Evolutionary conservation across 2,888 invertebrate genomes (phyloP), one percentile per base, ranked within the genome.

Genomic region (Brenthis daphne): DNA sequence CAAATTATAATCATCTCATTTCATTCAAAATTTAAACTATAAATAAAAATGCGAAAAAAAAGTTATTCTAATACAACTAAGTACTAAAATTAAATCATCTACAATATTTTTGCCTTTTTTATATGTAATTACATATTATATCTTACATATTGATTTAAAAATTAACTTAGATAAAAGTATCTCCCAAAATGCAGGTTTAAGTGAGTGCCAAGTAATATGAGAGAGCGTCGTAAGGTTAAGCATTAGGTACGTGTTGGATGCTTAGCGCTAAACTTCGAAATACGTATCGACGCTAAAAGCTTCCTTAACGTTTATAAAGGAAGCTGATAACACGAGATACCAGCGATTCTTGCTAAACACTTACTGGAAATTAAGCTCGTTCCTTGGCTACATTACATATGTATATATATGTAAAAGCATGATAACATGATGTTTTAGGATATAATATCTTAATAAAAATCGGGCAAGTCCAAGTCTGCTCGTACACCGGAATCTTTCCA

Each of bases 291-390:
- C 60, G 73, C 67, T 73, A 71, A 88, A 83, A 84, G 86, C 84
- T 87, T 89, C 86, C 87, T 80, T 79, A 79, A 83, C 85, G 83
- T 88, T 87, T 87, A 20, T 20, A 20, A 89, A 90, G 88, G 89
- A 88, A 82, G 77, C 75, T 82, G 89, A 90, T 90, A 90, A 90
- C 71, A 66, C 61, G 48, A 71, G 61, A 67, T 67, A 63, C 48
- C 56, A 56, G 33, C 33, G 43, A 60, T 60, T 61, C 20, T 43
- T 56, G 43, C 50, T 57, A 58, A 67, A 68, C 64, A 60, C 51
- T 61, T 64, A 64, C 56, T 65, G 20, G 24, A 37, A 57, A 56
- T 56, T 50, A 29, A 29, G 33, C 13, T 53, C 14, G 63, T 14
- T 53, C 37, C 37, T 37, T 43, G 51, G 14, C 51, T 24, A 43